Base-by-base conservation (phyloP, 2,888 invertebrate species). In the Spilosoma lubricipeda region DNA sequence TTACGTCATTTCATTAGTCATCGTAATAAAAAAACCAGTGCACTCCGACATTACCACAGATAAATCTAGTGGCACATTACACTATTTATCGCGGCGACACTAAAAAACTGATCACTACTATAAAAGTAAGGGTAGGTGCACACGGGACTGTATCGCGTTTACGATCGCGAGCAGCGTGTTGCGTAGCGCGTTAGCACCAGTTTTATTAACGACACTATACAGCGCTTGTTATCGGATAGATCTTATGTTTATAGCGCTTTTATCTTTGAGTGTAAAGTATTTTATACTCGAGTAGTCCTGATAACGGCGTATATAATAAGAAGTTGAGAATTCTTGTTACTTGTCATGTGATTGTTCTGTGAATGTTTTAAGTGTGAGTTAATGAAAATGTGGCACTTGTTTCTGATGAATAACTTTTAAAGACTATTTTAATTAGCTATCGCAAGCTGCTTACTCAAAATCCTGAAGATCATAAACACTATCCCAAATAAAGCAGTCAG, bases 221-320 rank as follows among this genome's bases (percentile, higher is more conserved):
- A 66, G n/a, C 77, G 75, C 72, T 76, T 77, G 72, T 72, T 85
- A 81, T 83, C 84, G 66, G 70, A 68, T 75, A 74, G 77, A 84
- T 84, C 86, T 79, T 69, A 70, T 83, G 79, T 84, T 84, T 85
- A 84, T 79, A 67, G 78, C 75, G n/a, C 42, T 74, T 84, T 84
- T 84, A 84, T 85, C 82, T 80, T 7, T 68, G 66, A 77, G 70
- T 82, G 76, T 84, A 78, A 83, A 75, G 74, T 75, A 72, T 85
- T 85, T 82, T 84, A 85, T 77, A 80, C 45, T 71, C 72, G 65
- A 71, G 67, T 76, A 72, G 67, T 76, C 63, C n/a, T 78, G 81
- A 81, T 85, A 85, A 80, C 64, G 70, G 65, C 69, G 66, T 71
- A 56, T 79, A 72, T 74, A 75, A 77, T 70, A 76, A 72, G 74